Percentiles rank a stretch among this genome's conserved stretches.
phyloP scores from a whole-genome alignment of 1,140 invertebrate species.

The Oscheius sp. region DNA sequence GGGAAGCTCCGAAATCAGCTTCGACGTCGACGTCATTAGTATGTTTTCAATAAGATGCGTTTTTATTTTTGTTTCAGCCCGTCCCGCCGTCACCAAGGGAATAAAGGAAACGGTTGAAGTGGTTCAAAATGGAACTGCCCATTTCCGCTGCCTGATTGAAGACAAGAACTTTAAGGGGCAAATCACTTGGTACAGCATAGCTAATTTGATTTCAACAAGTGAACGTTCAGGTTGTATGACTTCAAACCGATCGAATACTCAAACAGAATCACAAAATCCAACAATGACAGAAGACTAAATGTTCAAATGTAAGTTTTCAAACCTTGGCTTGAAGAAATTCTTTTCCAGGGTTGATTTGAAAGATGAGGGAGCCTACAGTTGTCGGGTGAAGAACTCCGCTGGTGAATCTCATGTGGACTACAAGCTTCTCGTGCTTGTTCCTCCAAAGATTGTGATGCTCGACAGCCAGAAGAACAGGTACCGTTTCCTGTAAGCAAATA shows the following conservation, averaged over 20 bases:
- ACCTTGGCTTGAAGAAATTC: neutral
- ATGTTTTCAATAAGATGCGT: neutral
- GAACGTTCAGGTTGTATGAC: constrained; percentile 35
- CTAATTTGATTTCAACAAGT: constrained; percentile 12
- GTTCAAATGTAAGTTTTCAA: constrained; percentile 13
- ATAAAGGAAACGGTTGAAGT: constrained; percentile 46
- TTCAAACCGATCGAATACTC: constrained; percentile 21
- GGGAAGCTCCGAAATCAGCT: constrained; percentile 60
- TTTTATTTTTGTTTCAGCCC: constrained; percentile 21
- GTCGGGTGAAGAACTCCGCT: constrained; percentile 48
- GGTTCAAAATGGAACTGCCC: constrained; percentile 27
- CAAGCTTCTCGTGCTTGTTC: constrained; percentile 43
- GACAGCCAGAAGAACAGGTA: constrained; percentile 50
- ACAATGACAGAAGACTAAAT: constrained; percentile 10
- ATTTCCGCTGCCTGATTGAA: constrained; percentile 44
- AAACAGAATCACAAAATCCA: neutral
- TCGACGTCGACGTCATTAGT: constrained; percentile 61
- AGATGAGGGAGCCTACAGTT: constrained; percentile 44
- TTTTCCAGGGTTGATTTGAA: constrained; percentile 18
- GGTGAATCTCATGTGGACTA: constrained; percentile 46
- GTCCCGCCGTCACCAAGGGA: constrained; percentile 37
- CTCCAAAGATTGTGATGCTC: constrained; percentile 45
- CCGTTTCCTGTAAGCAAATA: neutral
- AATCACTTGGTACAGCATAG: constrained; percentile 38
- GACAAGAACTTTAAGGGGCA: constrained; percentile 46